Conservation (phyloP, 2,113 vertebrate species). For the Arvicanthis niloticus region DNA sequence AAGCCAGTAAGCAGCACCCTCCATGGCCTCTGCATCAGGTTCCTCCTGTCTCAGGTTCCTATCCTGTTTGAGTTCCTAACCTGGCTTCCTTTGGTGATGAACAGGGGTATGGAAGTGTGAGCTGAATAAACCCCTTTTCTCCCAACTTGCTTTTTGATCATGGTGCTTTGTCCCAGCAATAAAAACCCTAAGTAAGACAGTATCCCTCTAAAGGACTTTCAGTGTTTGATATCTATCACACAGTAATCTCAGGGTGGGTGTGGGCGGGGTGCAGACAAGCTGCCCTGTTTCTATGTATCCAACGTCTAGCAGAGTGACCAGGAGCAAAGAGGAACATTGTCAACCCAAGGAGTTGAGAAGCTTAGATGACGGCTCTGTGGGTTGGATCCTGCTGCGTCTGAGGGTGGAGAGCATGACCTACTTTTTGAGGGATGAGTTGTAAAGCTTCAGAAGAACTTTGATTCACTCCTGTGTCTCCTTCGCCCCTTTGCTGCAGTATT, state of each 20-base stretch:
- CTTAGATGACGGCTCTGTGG: not conserved
- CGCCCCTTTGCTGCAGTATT: not conserved
- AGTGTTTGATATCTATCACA: not conserved
- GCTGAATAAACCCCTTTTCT: too few relatives aligned
- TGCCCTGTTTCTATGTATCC: not conserved
- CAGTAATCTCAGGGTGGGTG: not conserved
- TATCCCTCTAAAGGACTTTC: not conserved
- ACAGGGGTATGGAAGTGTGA: too few relatives aligned
- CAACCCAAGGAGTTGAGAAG: not conserved
- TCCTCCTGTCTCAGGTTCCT: too few relatives aligned
- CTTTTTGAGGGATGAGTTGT: not conserved
- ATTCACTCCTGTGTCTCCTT: not conserved
- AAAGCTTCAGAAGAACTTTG: not conserved
- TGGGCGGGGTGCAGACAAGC: too few relatives aligned
- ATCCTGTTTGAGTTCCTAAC: too few relatives aligned
- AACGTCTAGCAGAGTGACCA: not conserved
- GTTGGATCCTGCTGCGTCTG: rapidly evolving
- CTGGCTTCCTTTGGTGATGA: too few relatives aligned
- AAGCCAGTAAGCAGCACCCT: too few relatives aligned
- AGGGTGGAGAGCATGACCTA: not conserved
- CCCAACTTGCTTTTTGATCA: too few relatives aligned
- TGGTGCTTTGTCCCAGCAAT: too few relatives aligned
- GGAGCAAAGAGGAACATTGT: not conserved
- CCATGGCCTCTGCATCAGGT: too few relatives aligned
- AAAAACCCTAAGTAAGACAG: too few relatives aligned